These are phyloP conservation scores for Numida meleagris DNA, from an alignment of 2,113 vertebrate species.

Conservation along the genomic window DNA sequence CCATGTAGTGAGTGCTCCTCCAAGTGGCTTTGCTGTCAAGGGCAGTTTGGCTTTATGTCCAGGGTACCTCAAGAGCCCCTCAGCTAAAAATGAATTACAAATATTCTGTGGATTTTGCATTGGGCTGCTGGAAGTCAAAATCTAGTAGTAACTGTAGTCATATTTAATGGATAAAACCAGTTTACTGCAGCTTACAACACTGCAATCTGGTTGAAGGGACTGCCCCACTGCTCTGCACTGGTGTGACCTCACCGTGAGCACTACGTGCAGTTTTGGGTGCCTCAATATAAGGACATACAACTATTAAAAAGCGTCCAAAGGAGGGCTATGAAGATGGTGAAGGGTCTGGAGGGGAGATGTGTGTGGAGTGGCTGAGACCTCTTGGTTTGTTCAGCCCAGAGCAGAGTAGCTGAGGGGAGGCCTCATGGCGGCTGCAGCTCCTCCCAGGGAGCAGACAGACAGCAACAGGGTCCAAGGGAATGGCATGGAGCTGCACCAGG, in stretches of 20 bases:
- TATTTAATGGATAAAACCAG: background rate
- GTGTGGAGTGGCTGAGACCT: too few relatives aligned
- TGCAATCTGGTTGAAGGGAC: background rate
- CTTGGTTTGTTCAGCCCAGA: too few relatives aligned
- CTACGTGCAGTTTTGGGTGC: too few relatives aligned
- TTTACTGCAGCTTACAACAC: background rate
- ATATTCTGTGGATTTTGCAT: background rate
- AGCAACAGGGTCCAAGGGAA: too few relatives aligned
- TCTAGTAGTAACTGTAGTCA: background rate
- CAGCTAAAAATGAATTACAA: background rate
- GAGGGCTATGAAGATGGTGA: too few relatives aligned
- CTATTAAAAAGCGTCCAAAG: too few relatives aligned
- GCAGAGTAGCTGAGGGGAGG: too few relatives aligned
- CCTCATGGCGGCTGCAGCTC: too few relatives aligned
- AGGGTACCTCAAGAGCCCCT: background rate
- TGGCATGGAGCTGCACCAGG: too few relatives aligned
- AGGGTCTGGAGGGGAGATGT: too few relatives aligned
- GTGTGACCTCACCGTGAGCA: background rate
- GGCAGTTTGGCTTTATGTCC: background rate
- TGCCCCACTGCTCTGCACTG: background rate
- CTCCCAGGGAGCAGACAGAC: too few relatives aligned
- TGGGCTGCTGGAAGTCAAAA: background rate
- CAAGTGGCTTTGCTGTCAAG: background rate
- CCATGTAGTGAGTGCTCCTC: fast-evolving
- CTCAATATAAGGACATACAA: too few relatives aligned